Evolutionary conservation across 2,797 vertebrate species (phyloP).

Genomic region (Sebastes vulpes): DNA sequence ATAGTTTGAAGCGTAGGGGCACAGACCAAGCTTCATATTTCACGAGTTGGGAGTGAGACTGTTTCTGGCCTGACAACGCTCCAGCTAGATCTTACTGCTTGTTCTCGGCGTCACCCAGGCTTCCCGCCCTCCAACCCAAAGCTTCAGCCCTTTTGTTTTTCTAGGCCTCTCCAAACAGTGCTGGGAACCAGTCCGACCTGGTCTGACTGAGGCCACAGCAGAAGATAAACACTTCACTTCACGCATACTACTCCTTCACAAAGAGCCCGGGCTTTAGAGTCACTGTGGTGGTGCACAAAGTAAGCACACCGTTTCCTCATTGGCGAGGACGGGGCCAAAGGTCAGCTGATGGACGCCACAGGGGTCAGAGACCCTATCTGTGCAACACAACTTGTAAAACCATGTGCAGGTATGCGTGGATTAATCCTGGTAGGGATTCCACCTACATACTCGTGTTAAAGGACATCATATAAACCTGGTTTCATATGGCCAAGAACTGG

Average conservation of each 20-base stretch:
- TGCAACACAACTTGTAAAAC: neutral
- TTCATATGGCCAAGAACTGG: neutral
- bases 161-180: constrained; percentile 76
- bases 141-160: constrained; percentile 72
- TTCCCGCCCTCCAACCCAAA: constrained; percentile 48
- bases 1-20: too few species aligned
- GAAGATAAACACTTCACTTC: constrained; percentile 84
- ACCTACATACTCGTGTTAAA: neutral
- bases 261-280: constrained; percentile 60
- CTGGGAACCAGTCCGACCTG: constrained; percentile 82
- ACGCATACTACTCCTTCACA: constrained; percentile 82
- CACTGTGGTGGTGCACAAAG: constrained; percentile 42
- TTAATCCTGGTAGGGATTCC: neutral
- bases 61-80: neutral
- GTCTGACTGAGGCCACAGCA: constrained; percentile 76
- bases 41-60: neutral
- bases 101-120: constrained; percentile 12
- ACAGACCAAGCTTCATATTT: neutral
- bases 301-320: constrained; percentile 72
- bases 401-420: neutral
- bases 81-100: constrained; percentile 6
- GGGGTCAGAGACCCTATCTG: constrained; percentile 51
- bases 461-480: neutral
- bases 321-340: constrained; percentile 59
- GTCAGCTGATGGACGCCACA: constrained; percentile 46